Base-by-base conservation (phyloP, 1,140 invertebrate genomes). In the Anoplophora glabripennis region DNA sequence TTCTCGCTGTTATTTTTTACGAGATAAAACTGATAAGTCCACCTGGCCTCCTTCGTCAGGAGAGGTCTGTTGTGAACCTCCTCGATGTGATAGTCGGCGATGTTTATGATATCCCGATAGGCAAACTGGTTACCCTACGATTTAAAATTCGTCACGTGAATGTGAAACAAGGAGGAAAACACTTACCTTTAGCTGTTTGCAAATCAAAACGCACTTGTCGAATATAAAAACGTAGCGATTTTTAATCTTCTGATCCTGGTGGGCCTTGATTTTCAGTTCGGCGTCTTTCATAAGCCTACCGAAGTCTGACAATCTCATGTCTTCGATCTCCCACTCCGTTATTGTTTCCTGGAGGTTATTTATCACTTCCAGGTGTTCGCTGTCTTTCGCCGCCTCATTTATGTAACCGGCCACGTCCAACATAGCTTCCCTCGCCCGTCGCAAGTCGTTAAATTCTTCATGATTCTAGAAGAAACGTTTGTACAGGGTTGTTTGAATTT, bases 351-450 rank as follows among this genome's bases (percentile, higher is more conserved):
- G 76, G 54, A 98, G 89, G 78, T 95, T 92, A 59, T 86, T 84
- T 65, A 99, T 94, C 47, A 98, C 87, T 59, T 90, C 86, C 15
- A 97, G 78, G 49, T 92, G 92, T 74, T 98, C 96, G 49, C 90
- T 94, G 78, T 99, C 96, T 45, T 96, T 79, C 71, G 97, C 98
- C n/a, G 97, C 93, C 82, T 99, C 96, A 76, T 99, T 99, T 59
- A 97, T 96, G 77, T 94, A 99, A 68, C 94, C 87, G 10, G 95
- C 94, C 28, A 99, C 87, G 77, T 99, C 96, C 57, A 94, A 85
- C 96, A 99, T 99, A 21, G 90, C 90, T 76, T 98, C 94, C 67
- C 93, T 87, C n/a, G 96, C 94, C 70, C 88, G 84, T 65, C 89
- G 86, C 51, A 98, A 75, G 11, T 87, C 87, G 10, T 85, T 81